Base-by-base conservation (phyloP, 2,888 invertebrate genomes). In the Hypercompe scribonia region DNA sequence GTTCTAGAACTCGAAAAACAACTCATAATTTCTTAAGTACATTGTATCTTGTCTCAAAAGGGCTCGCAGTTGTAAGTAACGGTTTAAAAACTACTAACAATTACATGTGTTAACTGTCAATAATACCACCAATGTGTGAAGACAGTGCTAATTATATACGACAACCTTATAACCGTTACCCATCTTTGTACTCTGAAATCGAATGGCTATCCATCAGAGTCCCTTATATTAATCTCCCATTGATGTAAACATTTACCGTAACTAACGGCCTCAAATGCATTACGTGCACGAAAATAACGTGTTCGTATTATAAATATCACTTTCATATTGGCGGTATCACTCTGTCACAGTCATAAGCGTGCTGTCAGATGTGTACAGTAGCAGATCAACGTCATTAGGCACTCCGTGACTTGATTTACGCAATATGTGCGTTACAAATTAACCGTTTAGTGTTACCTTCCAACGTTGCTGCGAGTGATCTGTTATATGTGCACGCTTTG, bases 381-480 rank as follows among this genome's bases (percentile, higher is more conserved):
- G 92, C 92, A 69, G 83, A 83, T 84, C 79, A 78, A 68, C 81
- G 85, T 90, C 89, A 90, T 90, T 90, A 90, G 84, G 81, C 83
- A 87, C 86, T 80, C 82, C 90, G 86, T 90, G 90, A 90, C 90
- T 89, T 87, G 89, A 89, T 92, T 93, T 93, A 91, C 91, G 92
- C 91, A 94, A 94, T 88, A 85, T 87, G 84, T 87, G 86, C 85
- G 86, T 88, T 90, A 91, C 90, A 93, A 94, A 94, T 94, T 94
- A 94, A 87, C 90, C 90, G 88, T 94, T 94, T 94, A 94, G 89
- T 86, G 90, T 90, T 93, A 94, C 94, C 92, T 90, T 83, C 84
- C 70, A 84, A 88, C 46, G 90, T 85, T 77, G 89, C 87, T 89
- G 84, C 74, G 82, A 67, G 34, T 86, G 36, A 50, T 65, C 63